Evolutionary conservation across 1,140 invertebrate species (phyloP), one percentile per base, ranked within the genome.

Genomic region (Thalassaphorura encarpata): DNA sequence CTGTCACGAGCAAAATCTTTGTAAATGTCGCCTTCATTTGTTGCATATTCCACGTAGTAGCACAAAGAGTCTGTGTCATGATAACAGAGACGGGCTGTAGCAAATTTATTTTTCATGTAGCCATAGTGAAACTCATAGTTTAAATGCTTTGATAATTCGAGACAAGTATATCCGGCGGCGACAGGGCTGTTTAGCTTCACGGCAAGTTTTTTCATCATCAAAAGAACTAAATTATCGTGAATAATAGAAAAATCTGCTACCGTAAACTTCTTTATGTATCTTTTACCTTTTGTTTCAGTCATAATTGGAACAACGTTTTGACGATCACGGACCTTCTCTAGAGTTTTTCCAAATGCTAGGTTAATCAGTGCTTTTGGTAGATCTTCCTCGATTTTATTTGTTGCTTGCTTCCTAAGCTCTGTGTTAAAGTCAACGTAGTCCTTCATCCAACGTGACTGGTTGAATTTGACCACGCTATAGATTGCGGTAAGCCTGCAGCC

Each of bases 281-380:
- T 29, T 19, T 18, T 4, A 49, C 5, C 26, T 15, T 19, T 4
- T 1, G 3, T 21, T 21, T 19, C 15, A 18, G 16, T 41, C 3
- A 23, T 49, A 16, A 48, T 42, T 18, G 60, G 5, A 15, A 50
- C 67, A 0, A 75, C 55, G 60, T 71, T 61, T 33, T 63, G 58
- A 51, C 68, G 54, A 49, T 69, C 70, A 33, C 67, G 48, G 16
- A 71, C 58, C 60, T 74, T 72, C 60, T 75, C 70, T 62, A 75
- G 70, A 3, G 68, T 73, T 66, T 75, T 73, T 2, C 76, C 73
- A 68, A 74, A 72, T 8, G 71, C 63, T 5, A 63, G 45, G 56
- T 75, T 74, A 54, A 70, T 23, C n/a, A 45, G 23, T 5, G 54
- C 28, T 66, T 76, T 77, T 50, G 55, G 76, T 47, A 73, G 68